Evolutionary conservation across 37 sponge, comb jelly and placozoan genomes (phyloP).

Genomic region (Petrosia ficiformis): DNA sequence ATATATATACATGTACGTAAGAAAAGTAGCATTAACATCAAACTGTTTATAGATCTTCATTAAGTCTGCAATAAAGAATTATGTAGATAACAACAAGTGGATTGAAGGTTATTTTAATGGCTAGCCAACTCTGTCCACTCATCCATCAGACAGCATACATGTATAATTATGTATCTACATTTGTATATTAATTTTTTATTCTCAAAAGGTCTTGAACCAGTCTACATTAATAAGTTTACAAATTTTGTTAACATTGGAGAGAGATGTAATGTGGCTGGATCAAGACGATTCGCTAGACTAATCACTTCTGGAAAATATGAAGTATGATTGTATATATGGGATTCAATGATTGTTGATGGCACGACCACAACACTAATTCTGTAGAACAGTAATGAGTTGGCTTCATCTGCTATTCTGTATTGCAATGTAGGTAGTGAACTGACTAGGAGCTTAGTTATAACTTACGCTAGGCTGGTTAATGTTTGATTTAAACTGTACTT

Average conservation of each 20-base stretch:
- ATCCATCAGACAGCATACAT: too few species aligned
- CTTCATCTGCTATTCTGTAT: constrained; percentile 6
- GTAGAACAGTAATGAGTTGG: not conserved
- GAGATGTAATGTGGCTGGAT: constrained; percentile 97
- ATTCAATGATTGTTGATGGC: not conserved
- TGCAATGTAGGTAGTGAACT: not conserved
- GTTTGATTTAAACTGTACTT: too few species aligned
- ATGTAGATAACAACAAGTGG: too few species aligned
- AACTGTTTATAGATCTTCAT: too few species aligned
- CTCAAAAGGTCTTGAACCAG: constrained; percentile 81
- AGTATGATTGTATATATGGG: constrained; percentile 32
- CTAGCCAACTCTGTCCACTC: too few species aligned
- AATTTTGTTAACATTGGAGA: constrained; percentile 99
- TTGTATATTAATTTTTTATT: not conserved
- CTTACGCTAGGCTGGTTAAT: too few species aligned
- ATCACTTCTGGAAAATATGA: constrained; percentile 80
- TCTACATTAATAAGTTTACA: constrained; percentile 66
- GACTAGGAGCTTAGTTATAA: too few species aligned
- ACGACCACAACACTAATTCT: not conserved
- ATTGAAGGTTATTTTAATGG: too few species aligned
- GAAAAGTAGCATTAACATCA: too few species aligned
- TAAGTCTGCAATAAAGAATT: not conserved
- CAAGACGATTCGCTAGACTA: constrained; percentile 70
- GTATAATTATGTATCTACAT: too few species aligned
- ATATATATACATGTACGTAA: too few species aligned